Conservation (phyloP, 1,140 invertebrate species). For the Achroia grisella region DNA sequence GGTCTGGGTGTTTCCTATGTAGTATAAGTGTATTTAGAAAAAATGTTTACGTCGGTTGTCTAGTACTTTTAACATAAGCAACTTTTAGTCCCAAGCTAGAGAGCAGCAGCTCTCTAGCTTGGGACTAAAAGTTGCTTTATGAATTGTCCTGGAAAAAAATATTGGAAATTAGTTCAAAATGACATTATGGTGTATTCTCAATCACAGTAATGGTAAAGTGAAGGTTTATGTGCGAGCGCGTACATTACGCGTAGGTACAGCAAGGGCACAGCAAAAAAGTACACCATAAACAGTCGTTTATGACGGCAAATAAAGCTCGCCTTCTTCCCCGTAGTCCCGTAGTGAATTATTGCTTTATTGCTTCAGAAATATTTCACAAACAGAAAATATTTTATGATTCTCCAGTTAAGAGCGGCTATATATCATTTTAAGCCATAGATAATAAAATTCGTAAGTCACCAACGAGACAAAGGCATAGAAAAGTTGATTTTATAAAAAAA, state of each 20-base stretch:
- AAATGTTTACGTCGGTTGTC: no score
- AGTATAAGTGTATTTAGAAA: no score
- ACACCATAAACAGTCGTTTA: constrained; percentile 67
- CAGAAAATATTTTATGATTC: constrained; percentile 74
- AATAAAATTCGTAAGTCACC: constrained; percentile 72
- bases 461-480: constrained; percentile 53
- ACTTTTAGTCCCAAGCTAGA: no score
- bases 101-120: no score
- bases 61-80: no score
- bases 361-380: constrained; percentile 72
- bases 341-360: constrained; percentile 73
- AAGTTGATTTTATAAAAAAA: background rate
- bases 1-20: no score
- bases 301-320: constrained; percentile 69
- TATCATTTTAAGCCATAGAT: constrained; percentile 73
- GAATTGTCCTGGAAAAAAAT: no score
- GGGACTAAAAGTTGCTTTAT: no score
- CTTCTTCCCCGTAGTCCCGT: constrained; percentile 68
- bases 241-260: constrained; percentile 24
- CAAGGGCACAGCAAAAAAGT: constrained; percentile 50
- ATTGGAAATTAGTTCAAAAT: no score
- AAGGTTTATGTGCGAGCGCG: constrained; percentile 48
- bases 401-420: constrained; percentile 67
- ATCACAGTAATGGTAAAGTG: constrained; percentile 39
- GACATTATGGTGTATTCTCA: background rate